These are phyloP conservation scores for Nasonia oneida DNA, from an alignment of 2,888 invertebrate genomes.

Conservation along the genomic window DNA sequence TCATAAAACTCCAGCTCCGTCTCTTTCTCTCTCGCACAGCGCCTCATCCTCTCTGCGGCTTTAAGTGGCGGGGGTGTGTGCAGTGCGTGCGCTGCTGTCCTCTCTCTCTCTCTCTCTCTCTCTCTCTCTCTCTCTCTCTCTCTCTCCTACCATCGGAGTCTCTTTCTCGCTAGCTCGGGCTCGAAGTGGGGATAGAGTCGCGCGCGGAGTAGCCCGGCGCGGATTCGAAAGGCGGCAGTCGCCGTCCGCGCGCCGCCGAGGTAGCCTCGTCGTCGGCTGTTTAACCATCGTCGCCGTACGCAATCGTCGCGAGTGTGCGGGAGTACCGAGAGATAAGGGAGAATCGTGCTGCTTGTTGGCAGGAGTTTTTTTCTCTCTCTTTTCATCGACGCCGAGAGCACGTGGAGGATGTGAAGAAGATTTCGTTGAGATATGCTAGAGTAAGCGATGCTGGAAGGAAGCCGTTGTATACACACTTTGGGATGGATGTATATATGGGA, in stretches of 20 bases:
- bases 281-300: constrained; percentile 5
- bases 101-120: background rate
- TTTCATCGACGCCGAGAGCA: background rate
- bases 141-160: constrained; percentile 7
- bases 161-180: background rate
- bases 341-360: background rate
- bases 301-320: constrained; percentile 36
- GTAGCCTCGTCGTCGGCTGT: constrained; percentile 64
- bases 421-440: background rate
- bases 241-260: constrained; percentile 75
- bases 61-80: background rate
- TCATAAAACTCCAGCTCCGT: constrained; percentile 3
- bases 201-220: constrained; percentile 70
- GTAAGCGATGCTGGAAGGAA: constrained; percentile 7
- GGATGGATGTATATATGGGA: background rate
- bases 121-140: background rate
- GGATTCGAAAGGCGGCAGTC: constrained; percentile 76
- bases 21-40: background rate
- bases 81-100: background rate
- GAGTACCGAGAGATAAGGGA: background rate
- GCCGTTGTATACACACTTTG: background rate
- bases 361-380: background rate
- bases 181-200: constrained; percentile 16
- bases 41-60: background rate
- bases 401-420: constrained; percentile 1